Evolutionary conservation across 2,113 vertebrate species (phyloP).

Genomic region (Archocentrus centrarchus): DNA sequence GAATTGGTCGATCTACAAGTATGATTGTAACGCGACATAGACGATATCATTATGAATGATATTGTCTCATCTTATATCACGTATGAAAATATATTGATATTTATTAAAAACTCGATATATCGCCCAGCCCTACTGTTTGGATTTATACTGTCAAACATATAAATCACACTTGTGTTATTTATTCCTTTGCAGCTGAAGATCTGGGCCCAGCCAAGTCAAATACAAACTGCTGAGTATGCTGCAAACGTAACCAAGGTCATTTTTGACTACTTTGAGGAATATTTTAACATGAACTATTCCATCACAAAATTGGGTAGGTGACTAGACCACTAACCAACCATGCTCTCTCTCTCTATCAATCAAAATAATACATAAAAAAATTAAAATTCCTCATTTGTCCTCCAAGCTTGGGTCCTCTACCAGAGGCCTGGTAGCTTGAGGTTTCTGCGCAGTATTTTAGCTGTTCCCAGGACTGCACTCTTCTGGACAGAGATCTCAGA

Average conservation of each 20-base stretch:
- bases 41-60: too few species aligned
- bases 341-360: too few species aligned
- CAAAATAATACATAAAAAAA: too few species aligned
- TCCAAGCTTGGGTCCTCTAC: not conserved
- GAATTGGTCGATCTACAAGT: too few species aligned
- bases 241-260: conserved; percentile 85
- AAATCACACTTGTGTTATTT: not conserved
- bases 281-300: conserved; percentile 90
- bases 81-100: too few species aligned
- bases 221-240: conserved; percentile 89
- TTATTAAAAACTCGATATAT: too few species aligned
- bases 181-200: conserved; percentile 85
- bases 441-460: not conserved
- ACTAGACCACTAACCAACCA: not conserved
- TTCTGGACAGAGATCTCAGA: not conserved
- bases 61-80: too few species aligned
- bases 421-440: not conserved
- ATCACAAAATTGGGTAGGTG: conserved; percentile 91
- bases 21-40: too few species aligned
- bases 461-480: not conserved
- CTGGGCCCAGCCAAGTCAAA: conserved; percentile 90
- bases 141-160: not conserved
- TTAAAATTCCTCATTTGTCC: too few species aligned
- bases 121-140: not conserved
- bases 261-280: conserved; percentile 93